phyloP scores from a whole-genome alignment of 1,140 invertebrate genomes.

The Archivesica marissinica region DNA sequence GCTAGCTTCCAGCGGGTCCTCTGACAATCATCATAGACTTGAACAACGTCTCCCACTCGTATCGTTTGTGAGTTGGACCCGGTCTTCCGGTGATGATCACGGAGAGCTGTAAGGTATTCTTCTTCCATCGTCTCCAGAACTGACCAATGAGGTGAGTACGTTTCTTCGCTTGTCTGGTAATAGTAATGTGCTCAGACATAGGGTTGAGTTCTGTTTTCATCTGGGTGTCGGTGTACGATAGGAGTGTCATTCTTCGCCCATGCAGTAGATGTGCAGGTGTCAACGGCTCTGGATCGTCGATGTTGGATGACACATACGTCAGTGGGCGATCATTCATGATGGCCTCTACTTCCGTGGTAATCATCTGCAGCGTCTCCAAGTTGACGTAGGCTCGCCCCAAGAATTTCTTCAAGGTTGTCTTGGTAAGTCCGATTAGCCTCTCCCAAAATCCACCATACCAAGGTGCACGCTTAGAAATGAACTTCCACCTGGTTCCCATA shows the following conservation, averaged over 20 bases:
- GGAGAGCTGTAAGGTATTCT: no score
- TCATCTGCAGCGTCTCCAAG: not conserved
- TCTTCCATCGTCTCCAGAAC: conserved; percentile 25
- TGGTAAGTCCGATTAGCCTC: not conserved
- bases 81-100: no score
- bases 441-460: conserved; percentile 16
- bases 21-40: no score
- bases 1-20: no score
- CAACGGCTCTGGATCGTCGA: conserved; percentile 26
- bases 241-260: not conserved
- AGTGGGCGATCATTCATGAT: conserved; percentile 18
- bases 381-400: not conserved
- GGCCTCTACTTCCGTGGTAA: conserved; percentile 23
- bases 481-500: conserved; percentile 1
- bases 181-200: not conserved
- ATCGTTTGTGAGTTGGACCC: no score
- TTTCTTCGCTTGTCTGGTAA: not conserved
- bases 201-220: not conserved
- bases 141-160: conserved; percentile 10
- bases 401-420: conserved; percentile 17
- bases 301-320: conserved; percentile 2
- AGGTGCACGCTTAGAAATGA: conserved; percentile 19
- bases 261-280: conserved; percentile 26
- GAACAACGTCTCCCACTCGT: no score
- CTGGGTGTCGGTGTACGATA: not conserved